Conservation (phyloP, 2,888 invertebrate genomes). For the Noctuana brunneofusca region DNA sequence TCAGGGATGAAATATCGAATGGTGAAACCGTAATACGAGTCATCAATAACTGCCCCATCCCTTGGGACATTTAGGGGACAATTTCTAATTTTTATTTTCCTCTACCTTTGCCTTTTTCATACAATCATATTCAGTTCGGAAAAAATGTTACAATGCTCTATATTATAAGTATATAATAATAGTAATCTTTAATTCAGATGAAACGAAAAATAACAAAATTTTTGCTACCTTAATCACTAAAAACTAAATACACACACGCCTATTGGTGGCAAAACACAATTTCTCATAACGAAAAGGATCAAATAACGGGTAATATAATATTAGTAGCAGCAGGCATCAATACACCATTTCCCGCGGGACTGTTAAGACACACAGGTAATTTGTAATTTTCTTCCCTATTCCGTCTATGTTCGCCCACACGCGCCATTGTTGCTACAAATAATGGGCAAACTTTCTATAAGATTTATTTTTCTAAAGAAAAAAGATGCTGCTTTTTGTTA, state of each 20-base stretch:
- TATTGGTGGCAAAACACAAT: no score
- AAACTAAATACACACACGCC: no score
- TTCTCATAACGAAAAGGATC: not conserved
- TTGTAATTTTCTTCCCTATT: conserved; percentile 3
- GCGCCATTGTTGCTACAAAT: not conserved
- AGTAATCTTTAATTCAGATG: no score
- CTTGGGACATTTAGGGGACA: conserved; percentile 5
- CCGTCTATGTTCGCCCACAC: not conserved
- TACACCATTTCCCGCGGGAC: not conserved
- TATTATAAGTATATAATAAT: no score
- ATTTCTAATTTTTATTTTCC: conserved; percentile 10
- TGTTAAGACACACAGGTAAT: not conserved
- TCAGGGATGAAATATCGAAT: conserved; percentile 4
- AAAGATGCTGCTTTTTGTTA: not conserved
- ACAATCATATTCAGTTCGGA: no score
- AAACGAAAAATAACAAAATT: no score
- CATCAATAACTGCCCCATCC: conserved; percentile 22
- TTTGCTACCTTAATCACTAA: no score
- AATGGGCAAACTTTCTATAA: not conserved
- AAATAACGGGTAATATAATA: conserved; percentile 1
- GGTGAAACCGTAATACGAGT: conserved; percentile 21
- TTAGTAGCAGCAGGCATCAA: not conserved
- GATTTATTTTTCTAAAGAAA: not conserved
- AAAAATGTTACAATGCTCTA: no score
- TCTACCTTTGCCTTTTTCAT: not conserved